Conservation (phyloP, 2,113 vertebrate genomes). For the Clinocottus analis region DNA sequence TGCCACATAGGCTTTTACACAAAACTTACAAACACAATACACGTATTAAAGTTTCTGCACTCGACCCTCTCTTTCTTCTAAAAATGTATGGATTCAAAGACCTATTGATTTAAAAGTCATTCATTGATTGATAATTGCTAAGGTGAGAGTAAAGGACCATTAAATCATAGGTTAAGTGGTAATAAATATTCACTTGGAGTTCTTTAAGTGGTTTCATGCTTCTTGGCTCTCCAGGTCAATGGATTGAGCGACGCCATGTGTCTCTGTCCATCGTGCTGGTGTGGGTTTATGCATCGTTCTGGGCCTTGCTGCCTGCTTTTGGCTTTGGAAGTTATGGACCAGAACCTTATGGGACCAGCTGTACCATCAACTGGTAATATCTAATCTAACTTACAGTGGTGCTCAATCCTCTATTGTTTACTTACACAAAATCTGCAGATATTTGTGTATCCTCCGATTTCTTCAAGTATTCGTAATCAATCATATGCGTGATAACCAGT, state of each 20-base stretch:
- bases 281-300: constrained; percentile 66
- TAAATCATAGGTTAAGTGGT: background rate
- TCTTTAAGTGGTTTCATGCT: background rate
- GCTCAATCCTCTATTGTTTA: background rate
- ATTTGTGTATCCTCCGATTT: background rate
- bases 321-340: constrained; percentile 73
- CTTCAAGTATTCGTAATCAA: constrained; percentile 7
- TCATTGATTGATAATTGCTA: background rate
- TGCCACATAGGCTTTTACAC: background rate
- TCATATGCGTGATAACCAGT: background rate
- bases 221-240: constrained; percentile 56
- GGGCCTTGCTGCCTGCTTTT: constrained; percentile 67
- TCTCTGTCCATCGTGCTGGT: constrained; percentile 48
- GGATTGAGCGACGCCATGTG: constrained; percentile 65
- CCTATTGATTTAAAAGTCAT: background rate
- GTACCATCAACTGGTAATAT: constrained; percentile 72
- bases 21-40: background rate
- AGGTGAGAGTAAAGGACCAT: background rate
- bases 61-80: background rate
- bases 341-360: constrained; percentile 73
- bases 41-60: no score
- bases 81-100: constrained; percentile 7
- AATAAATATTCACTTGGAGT: background rate
- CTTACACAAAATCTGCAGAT: background rate
- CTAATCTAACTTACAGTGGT: background rate